Percentiles rank a stretch among this genome's conserved stretches.
Evolutionary conservation across 1,140 invertebrate species (phyloP).

Genomic region (Drosophila sturtevanti): DNA sequence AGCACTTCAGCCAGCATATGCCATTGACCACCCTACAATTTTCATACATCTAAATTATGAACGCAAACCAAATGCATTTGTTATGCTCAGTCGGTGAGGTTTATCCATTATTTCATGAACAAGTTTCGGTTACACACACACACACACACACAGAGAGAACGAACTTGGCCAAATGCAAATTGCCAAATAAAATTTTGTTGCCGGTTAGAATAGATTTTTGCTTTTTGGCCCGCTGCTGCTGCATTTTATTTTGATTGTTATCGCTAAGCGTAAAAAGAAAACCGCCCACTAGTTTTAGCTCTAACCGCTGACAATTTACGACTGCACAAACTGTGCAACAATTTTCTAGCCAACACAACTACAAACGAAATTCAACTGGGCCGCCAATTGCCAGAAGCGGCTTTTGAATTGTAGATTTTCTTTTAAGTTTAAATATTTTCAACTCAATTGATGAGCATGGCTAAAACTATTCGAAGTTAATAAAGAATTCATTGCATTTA

Average conservation of each 20-base stretch:
- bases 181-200: slow-evolving; percentile 50
- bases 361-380: slow-evolving; percentile 16
- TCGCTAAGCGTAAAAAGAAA: slow-evolving; percentile 36
- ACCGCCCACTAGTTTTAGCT: slow-evolving; percentile 37
- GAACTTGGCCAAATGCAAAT: slow-evolving; percentile 43
- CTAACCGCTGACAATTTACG: slow-evolving; percentile 24
- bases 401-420: background rate
- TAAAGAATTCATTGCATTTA: background rate
- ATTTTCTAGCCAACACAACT: too few species aligned
- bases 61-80: slow-evolving; percentile 34
- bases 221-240: slow-evolving; percentile 11
- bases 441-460: background rate
- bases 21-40: slow-evolving; percentile 22
- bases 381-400: slow-evolving; percentile 8
- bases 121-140: slow-evolving; percentile 18
- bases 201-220: slow-evolving; percentile 27
- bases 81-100: slow-evolving; percentile 24
- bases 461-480: background rate
- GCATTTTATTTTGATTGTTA: slow-evolving; percentile 43
- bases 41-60: slow-evolving; percentile 46
- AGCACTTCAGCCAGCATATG: slow-evolving; percentile 4
- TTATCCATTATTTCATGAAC: slow-evolving; percentile 19
- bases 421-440: background rate
- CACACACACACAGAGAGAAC: slow-evolving; percentile 14
- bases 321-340: background rate